These are phyloP conservation scores for Aplocera efformata DNA, from an alignment of 2,888 invertebrate species.

Conservation along the genomic window DNA sequence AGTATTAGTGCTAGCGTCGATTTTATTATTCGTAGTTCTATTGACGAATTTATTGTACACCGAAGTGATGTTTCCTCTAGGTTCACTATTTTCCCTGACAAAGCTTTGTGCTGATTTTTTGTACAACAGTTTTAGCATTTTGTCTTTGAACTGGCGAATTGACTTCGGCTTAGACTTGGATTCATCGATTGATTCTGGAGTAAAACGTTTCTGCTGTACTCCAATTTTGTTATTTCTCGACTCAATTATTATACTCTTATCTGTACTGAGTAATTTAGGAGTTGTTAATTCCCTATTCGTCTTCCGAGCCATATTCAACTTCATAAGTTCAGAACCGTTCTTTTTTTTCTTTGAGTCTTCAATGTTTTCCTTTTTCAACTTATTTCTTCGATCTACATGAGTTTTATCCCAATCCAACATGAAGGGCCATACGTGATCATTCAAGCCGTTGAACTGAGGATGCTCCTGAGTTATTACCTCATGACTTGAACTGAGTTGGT, in stretches of 20 bases:
- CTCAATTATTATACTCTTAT: conserved; percentile 5
- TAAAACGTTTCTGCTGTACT: conserved; percentile 18
- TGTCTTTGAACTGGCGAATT: conserved; percentile 49
- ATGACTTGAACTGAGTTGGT: conserved; percentile 47
- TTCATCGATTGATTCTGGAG: conserved; percentile 24
- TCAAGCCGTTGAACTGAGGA: conserved; percentile 55
- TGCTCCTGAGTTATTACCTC: conserved; percentile 40
- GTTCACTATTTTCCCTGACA: conserved; percentile 14
- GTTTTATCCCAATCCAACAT: conserved; percentile 52
- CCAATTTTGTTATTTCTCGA: conserved; percentile 10
- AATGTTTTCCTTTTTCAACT: conserved; percentile 1
- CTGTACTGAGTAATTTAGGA: conserved; percentile 5
- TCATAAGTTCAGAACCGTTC: conserved; percentile 6
- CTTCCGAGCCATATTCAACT: conserved; percentile 7
- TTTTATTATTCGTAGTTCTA: conserved; percentile 16
- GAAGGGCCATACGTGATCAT: conserved; percentile 62
- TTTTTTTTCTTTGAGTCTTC: conserved; percentile 9
- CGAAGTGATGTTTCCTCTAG: conserved; percentile 11
- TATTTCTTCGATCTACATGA: conserved; percentile 1
- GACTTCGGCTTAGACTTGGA: conserved; percentile 30
- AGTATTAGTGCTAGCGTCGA: conserved; percentile 25
- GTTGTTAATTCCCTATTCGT: conserved; percentile 5
- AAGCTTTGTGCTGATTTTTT: conserved; percentile 39
- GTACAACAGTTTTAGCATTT: conserved; percentile 52
- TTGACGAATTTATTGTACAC: conserved; percentile 8